A percentile compares a stretch with the other conserved stretches of the same genome.
Conservation (phyloP, 2,888 invertebrate species). For the Spodoptera exigua region DNA sequence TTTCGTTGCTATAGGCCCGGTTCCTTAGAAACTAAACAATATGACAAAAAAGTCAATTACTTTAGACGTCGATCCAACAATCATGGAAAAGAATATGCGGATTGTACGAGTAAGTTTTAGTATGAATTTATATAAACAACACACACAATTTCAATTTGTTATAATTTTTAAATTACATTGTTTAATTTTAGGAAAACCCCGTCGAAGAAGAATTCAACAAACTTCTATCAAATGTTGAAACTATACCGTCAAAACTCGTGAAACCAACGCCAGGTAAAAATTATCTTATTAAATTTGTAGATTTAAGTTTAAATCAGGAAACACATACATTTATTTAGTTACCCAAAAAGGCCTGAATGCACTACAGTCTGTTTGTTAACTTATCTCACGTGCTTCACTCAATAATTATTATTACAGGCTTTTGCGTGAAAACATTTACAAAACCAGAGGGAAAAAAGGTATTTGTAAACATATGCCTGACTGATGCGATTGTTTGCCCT, state of each 20-base stretch:
- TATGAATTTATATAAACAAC: no score
- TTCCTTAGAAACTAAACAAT: slow-evolving; percentile 56
- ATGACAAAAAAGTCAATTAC: slow-evolving; percentile 86
- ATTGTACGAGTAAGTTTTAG: slow-evolving; percentile 75
- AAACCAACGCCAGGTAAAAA: slow-evolving; percentile 91
- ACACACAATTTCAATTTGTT: no score
- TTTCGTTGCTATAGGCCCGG: slow-evolving; percentile 44
- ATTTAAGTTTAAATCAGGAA: no score
- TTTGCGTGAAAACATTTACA: slow-evolving; percentile 93
- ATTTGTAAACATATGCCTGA: slow-evolving; percentile 96
- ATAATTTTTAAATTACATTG: slow-evolving; percentile 11
- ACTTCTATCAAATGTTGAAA: slow-evolving; percentile 83
- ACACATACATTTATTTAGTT: no score
- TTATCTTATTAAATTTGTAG: not conserved
- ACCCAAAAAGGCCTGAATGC: no score
- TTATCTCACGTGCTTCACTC: not conserved
- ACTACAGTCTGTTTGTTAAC: not conserved
- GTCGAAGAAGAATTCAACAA: slow-evolving; percentile 90
- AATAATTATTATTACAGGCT: slow-evolving; percentile 89
- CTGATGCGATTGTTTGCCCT: slow-evolving; percentile 93
- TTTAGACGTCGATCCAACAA: slow-evolving; percentile 90
- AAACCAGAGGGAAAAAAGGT: slow-evolving; percentile 91
- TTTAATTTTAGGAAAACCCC: slow-evolving; percentile 81
- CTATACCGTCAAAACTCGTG: slow-evolving; percentile 90
- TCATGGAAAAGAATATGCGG: slow-evolving; percentile 89